Conservation (phyloP, 2,113 vertebrate genomes). For the Hippolais icterina region DNA sequence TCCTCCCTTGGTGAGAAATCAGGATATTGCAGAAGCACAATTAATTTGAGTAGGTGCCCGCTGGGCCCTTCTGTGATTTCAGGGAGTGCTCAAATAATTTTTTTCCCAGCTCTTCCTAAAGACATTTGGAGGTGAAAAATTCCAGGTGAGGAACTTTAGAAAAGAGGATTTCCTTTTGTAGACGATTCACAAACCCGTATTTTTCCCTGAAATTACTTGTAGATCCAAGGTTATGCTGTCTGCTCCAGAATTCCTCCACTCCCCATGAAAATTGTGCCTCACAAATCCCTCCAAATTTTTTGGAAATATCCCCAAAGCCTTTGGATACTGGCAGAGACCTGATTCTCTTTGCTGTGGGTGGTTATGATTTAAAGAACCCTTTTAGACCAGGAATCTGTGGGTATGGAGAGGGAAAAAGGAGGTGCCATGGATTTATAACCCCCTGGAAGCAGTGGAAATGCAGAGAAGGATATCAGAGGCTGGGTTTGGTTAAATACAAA, state of each 20-base stretch:
- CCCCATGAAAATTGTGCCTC: neutral
- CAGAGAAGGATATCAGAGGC: neutral
- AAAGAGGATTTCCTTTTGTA: neutral
- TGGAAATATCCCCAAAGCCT: neutral
- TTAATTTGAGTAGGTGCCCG: neutral
- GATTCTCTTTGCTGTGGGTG: neutral
- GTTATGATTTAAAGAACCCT: rapidly evolving
- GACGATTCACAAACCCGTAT: rapidly evolving
- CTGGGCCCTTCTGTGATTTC: constrained; percentile 19
- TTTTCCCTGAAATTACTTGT: neutral
- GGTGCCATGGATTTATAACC: rapidly evolving
- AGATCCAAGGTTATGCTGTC: neutral
- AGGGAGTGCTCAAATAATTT: neutral
- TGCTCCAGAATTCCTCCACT: neutral
- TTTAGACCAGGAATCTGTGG: rapidly evolving
- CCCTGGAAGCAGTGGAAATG: neutral
- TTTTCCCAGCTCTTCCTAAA: neutral
- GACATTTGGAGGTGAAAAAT: neutral
- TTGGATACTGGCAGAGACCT: neutral
- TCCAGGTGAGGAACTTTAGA: neutral
- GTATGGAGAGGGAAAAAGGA: neutral
- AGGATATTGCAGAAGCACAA: neutral
- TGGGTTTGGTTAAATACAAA: neutral
- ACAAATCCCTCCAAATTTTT: neutral
- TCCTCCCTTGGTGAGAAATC: neutral